phyloP scores from a whole-genome alignment of 2,113 vertebrate species.

The Ptyas mucosa region DNA sequence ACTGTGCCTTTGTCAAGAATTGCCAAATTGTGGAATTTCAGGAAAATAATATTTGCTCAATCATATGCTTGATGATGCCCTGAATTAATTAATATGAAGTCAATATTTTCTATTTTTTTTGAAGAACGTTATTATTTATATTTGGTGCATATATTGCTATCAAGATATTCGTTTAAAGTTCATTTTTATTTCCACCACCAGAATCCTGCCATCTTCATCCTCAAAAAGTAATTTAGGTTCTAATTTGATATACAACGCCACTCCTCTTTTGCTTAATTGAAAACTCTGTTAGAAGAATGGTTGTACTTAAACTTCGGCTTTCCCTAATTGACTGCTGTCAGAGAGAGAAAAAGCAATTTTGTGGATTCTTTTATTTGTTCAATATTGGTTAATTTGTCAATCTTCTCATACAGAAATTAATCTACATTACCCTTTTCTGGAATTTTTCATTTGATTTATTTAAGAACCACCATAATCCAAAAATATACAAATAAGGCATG shows the following conservation, averaged over 20 bases:
- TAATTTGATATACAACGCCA: no score
- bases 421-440: not conserved
- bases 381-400: not conserved
- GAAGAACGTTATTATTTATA: not conserved
- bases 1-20: not conserved
- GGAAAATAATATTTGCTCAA: not conserved
- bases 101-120: not conserved
- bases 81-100: not conserved
- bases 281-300: not conserved
- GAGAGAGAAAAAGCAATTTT: not conserved
- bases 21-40: not conserved
- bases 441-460: not conserved
- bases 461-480: not conserved
- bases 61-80: not conserved
- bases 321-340: not conserved
- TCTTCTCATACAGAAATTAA: not conserved
- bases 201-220: no score
- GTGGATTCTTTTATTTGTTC: not conserved
- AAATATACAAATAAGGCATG: not conserved
- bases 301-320: not conserved
- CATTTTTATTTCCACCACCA: no score
- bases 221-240: no score
- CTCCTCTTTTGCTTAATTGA: not conserved
- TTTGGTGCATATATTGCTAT: no score
- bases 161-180: no score